Conservation (phyloP, 2,113 vertebrate species). For the Thalassarche chlororhynchos region DNA sequence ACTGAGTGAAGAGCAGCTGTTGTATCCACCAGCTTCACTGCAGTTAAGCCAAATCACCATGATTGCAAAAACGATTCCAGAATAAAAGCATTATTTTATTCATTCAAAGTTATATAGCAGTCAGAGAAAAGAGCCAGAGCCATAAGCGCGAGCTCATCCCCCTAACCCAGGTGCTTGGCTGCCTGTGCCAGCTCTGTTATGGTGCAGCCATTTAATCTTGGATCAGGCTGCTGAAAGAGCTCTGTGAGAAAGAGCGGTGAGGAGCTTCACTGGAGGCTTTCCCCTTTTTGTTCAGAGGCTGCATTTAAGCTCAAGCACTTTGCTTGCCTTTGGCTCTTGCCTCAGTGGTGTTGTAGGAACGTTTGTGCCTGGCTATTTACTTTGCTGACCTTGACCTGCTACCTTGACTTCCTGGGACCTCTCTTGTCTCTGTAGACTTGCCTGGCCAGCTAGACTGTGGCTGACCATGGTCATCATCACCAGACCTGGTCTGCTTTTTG, state of each 20-base stretch:
- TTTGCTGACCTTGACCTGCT: neutral
- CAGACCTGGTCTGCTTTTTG: neutral
- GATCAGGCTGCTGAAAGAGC: neutral
- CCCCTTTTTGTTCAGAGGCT: neutral
- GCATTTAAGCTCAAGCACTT: neutral
- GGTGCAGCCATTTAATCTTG: neutral
- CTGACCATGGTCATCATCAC: neutral
- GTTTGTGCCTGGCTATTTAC: neutral
- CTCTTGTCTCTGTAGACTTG: neutral
- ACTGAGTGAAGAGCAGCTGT: neutral
- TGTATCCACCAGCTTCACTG: neutral
- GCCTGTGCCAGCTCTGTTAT: neutral
- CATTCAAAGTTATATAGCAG: neutral
- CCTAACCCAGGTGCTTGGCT: neutral
- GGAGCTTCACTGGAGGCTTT: neutral
- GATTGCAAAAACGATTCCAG: neutral
- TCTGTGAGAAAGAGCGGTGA: neutral
- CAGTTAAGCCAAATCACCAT: neutral
- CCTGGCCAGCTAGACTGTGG: neutral
- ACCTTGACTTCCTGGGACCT: neutral
- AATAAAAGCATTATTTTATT: neutral
- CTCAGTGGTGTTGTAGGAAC: neutral
- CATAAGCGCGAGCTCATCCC: rapidly evolving
- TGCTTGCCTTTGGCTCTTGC: neutral
- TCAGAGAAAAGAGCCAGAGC: neutral